Conservation (phyloP, 2,113 vertebrate genomes). For the Nymphicus hollandicus region DNA sequence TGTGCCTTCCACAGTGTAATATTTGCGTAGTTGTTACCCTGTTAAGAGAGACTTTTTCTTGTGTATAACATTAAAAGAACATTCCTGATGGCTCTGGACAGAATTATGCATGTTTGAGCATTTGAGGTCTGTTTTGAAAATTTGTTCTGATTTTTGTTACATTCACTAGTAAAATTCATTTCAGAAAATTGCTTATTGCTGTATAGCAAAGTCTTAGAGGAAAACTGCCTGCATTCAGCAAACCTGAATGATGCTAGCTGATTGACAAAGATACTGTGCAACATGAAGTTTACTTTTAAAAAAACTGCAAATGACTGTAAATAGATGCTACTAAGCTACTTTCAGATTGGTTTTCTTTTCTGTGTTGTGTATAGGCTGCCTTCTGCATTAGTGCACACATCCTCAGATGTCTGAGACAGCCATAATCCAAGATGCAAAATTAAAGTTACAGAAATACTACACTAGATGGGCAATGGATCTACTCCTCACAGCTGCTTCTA, state of each 20-base stretch:
- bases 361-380: neutral
- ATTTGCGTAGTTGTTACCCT: neutral
- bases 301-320: neutral
- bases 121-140: neutral
- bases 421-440: neutral
- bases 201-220: neutral
- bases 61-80: neutral
- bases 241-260: neutral
- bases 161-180: neutral
- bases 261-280: neutral
- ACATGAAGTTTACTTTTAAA: neutral
- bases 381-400: neutral
- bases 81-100: neutral
- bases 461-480: neutral
- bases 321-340: neutral
- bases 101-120: neutral
- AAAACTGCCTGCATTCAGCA: neutral
- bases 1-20: neutral
- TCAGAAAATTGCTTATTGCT: neutral
- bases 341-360: neutral
- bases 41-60: neutral
- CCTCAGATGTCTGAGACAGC: neutral
- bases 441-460: neutral
- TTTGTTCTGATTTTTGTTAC: neutral
- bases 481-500: neutral